These are phyloP conservation scores for Drosophila pseudotakahashii DNA, from an alignment of 2,888 invertebrate species.

Conservation along the genomic window DNA sequence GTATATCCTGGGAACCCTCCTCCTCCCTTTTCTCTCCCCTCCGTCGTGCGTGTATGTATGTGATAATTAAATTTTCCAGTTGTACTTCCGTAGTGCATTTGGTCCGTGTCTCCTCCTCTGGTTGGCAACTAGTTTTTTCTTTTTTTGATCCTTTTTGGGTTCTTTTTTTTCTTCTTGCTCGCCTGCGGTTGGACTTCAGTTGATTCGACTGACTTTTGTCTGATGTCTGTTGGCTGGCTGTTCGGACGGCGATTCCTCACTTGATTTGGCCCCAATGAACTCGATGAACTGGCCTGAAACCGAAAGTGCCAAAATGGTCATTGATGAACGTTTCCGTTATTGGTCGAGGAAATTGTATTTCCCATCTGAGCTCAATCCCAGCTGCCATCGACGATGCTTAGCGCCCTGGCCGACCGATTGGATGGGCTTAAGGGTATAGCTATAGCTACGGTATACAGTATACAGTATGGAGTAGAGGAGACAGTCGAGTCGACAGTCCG, in stretches of 20 bases:
- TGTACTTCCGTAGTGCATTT: constrained; percentile 60
- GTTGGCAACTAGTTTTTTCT: constrained; percentile 16
- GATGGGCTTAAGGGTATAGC: constrained; percentile 17
- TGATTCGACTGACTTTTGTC: constrained; percentile 55
- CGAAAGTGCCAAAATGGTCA: constrained; percentile 67
- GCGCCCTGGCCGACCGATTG: constrained; percentile 34
- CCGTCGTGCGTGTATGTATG: constrained; percentile 44
- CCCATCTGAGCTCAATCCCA: constrained; percentile 30
- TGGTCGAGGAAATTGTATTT: constrained; percentile 53
- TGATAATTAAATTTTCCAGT: constrained; percentile 73
- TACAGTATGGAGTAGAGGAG: constrained; percentile 2
- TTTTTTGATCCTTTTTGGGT: constrained; percentile 6
- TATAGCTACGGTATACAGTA: background rate
- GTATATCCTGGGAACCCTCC: constrained; percentile 9
- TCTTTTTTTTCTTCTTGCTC: constrained; percentile 39
- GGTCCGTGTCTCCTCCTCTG: constrained; percentile 14
- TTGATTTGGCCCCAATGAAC: constrained; percentile 61
- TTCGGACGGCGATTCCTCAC: constrained; percentile 43
- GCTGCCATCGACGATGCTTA: constrained; percentile 36
- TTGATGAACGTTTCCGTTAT: constrained; percentile 68
- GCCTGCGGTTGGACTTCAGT: constrained; percentile 41
- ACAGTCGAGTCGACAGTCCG: constrained; percentile 14
- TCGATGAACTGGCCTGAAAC: constrained; percentile 60
- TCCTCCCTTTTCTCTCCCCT: background rate
- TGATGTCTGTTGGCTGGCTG: constrained; percentile 10